Conservation (phyloP, 2,113 vertebrate species). For the Emydura subglobosa region DNA sequence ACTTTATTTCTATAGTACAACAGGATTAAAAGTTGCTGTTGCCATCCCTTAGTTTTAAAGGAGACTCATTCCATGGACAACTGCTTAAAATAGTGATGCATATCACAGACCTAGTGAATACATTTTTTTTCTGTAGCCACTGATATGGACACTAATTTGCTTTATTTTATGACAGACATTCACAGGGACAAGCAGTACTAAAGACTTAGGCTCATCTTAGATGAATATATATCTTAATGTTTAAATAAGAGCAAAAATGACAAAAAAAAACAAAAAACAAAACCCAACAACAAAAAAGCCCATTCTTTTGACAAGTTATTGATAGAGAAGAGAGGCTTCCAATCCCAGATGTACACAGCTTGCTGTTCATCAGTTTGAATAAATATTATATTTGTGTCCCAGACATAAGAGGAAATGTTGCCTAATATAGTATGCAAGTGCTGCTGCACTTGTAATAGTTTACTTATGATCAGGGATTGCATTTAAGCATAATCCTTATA, state of each 20-base stretch:
- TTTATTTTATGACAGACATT: neutral
- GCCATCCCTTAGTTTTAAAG: neutral
- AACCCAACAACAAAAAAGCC: neutral
- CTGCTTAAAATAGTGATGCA: neutral
- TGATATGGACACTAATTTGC: neutral
- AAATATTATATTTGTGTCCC: neutral
- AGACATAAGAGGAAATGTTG: neutral
- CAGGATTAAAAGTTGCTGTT: neutral
- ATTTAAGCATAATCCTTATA: neutral
- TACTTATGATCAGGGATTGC: neutral
- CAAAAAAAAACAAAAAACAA: neutral
- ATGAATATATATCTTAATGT: fast-evolving
- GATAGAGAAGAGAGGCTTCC: neutral
- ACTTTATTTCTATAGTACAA: neutral
- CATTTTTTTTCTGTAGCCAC: neutral
- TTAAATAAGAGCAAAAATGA: neutral
- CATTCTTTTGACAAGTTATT: neutral
- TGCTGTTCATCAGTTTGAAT: neutral
- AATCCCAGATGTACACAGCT: neutral
- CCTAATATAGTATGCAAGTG: neutral
- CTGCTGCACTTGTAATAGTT: neutral
- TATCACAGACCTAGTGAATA: neutral
- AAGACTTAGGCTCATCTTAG: neutral
- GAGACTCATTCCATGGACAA: neutral
- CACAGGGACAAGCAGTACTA: neutral